Evolutionary conservation across 1,140 invertebrate genomes (phyloP), one percentile per base, ranked within the genome.

Genomic region (Anoplophora glabripennis): DNA sequence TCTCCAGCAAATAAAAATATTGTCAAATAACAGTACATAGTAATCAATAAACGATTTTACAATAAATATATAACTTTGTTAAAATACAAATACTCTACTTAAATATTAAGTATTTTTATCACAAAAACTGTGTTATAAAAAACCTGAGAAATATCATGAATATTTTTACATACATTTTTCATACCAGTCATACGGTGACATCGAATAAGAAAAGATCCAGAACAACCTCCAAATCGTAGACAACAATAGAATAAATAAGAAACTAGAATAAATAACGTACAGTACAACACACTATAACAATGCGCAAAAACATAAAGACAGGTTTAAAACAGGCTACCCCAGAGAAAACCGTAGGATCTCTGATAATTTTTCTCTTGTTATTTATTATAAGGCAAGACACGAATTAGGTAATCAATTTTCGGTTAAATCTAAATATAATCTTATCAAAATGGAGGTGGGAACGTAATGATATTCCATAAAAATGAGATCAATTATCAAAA

Each of bases 61-160:
- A 48, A 57, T 59, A 48, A 48, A 11, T 10, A 44, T 8, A 28
- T 28, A 28, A 42, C 38, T 70, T 72, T 71, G 69, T 71, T 65
- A 72, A 65, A 71, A 65, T 66, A 72, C 69, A 73, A 73, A 67
- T 69, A 73, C 71, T 57, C 63, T 63, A 73, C 72, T 73, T 73
- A 73, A 73, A 73, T 73, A 72, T 73, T 73, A 73, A 73, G 72
- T 67, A 70, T 65, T 60, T 65, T 49, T 67, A 69, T 68, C 65
- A 68, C 65, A 71, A 69, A 56, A 60, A 64, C 38, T 63, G 52
- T 53, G 48, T 63, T 51, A 62, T 49, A 61, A 62, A 57, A 59
- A 49, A 63, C 64, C 59, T 66, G 63, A 65, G 68, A 60, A 59
- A 57, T 40, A 18, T 41, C 38, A 41, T 15, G 38, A 41, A 12